A percentile compares a stretch with the other conserved stretches of the same genome.
These are phyloP conservation scores for Leptothorax acervorum DNA, from an alignment of 2,888 invertebrate species.

Conservation along the genomic window DNA sequence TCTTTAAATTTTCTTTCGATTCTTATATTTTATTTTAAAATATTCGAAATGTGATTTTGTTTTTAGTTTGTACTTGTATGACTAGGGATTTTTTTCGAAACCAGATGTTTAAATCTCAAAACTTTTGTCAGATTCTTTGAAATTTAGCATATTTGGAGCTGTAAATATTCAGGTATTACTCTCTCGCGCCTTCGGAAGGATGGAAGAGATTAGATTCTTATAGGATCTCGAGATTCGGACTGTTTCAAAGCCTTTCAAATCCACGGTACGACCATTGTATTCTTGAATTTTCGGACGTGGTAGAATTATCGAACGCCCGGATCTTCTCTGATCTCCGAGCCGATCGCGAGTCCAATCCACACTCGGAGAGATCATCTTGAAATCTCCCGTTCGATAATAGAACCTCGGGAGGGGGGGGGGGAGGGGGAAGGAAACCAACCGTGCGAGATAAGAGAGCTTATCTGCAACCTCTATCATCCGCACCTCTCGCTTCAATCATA, in stretches of 20 bases:
- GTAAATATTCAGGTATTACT: not conserved
- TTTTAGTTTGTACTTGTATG: not conserved
- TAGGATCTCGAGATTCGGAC: not conserved
- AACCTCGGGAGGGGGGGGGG: not conserved
- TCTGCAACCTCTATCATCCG: conserved; percentile 28
- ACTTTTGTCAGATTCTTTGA: not conserved
- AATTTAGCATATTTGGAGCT: not conserved
- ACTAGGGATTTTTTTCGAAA: not conserved
- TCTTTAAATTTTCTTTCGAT: not conserved
- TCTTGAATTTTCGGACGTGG: conserved; percentile 10
- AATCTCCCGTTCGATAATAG: conserved; percentile 42
- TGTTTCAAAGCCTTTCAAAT: not conserved
- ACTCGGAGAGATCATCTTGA: conserved; percentile 39
- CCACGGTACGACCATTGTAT: not conserved
- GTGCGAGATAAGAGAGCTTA: conserved; percentile 30
- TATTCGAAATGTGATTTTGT: not conserved
- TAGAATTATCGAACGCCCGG: conserved; percentile 16
- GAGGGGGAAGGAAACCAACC: conserved; percentile 9
- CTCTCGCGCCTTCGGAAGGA: not conserved
- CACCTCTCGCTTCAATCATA: conserved; percentile 40
- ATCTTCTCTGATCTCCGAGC: conserved; percentile 21
- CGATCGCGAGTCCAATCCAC: conserved; percentile 24
- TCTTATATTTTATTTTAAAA: not conserved
- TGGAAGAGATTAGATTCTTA: not conserved
- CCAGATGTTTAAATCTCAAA: not conserved